These are phyloP conservation scores for Arbacia lixula DNA, from an alignment of 53 echinoderm and acorn worm species.

Conservation along the genomic window DNA sequence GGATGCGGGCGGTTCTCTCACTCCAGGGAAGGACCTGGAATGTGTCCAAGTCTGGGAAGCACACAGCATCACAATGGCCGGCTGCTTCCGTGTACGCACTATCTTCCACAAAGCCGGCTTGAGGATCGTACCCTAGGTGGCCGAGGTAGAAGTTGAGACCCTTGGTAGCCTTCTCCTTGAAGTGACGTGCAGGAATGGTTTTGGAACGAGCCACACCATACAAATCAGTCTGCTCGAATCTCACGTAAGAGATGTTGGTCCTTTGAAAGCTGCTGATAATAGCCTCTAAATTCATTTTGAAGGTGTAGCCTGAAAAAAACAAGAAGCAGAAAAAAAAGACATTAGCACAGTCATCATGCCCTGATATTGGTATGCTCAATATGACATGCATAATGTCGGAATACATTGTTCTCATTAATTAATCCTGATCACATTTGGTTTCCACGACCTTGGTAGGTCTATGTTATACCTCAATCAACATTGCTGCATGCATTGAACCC, in stretches of 20 bases:
- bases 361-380: too few species aligned
- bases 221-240: conserved; percentile 65
- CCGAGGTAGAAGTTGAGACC: conserved; percentile 65
- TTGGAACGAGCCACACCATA: conserved; percentile 67
- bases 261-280: conserved; percentile 31
- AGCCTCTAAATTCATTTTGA: conserved; percentile 32
- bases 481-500: too few species aligned
- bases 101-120: conserved; percentile 39
- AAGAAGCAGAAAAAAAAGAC: too few species aligned
- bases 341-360: too few species aligned
- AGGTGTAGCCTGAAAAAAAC: too few species aligned
- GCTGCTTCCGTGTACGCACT: conserved; percentile 55
- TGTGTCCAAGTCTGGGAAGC: conserved; percentile 59
- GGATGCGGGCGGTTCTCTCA: conserved; percentile 60
- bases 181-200: conserved; percentile 68
- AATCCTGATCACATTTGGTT: too few species aligned
- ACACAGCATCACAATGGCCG: conserved; percentile 52
- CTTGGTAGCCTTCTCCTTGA: conserved; percentile 57
- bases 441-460: too few species aligned
- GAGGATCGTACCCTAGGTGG: conserved; percentile 60
- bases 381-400: too few species aligned
- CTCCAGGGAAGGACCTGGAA: conserved; percentile 63
- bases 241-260: conserved; percentile 47
- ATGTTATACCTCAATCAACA: too few species aligned
- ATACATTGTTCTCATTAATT: too few species aligned